These are phyloP conservation scores for Drosophila aff. DNA, from an alignment of 1,140 invertebrate species.

Conservation along the genomic window DNA sequence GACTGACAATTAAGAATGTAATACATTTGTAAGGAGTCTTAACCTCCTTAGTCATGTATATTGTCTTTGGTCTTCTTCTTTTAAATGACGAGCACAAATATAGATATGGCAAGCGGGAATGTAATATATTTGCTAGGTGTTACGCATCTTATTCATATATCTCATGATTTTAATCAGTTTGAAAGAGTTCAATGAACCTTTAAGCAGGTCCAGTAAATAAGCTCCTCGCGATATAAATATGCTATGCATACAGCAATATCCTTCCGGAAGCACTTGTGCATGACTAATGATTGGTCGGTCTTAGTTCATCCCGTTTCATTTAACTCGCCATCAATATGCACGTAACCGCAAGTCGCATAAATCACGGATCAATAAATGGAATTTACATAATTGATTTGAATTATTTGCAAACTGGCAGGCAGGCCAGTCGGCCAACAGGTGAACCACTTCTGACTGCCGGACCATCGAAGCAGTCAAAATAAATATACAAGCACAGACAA, in stretches of 20 bases:
- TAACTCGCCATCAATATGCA: constrained; percentile 34
- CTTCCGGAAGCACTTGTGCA: constrained; percentile 17
- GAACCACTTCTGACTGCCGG: constrained; percentile 23
- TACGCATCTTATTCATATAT: background rate
- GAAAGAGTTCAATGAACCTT: background rate
- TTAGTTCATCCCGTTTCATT: constrained; percentile 25
- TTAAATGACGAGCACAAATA: background rate
- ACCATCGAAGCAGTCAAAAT: constrained; percentile 21
- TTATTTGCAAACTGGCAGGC: constrained; percentile 31
- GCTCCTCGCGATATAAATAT: background rate
- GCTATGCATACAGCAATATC: background rate
- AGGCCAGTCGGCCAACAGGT: constrained; percentile 16
- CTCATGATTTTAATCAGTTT: background rate
- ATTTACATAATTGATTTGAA: constrained; percentile 72
- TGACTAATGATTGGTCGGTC: background rate
- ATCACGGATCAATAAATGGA: constrained; percentile 40
- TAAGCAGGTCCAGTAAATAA: background rate
- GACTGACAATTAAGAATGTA: background rate
- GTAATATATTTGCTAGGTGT: background rate
- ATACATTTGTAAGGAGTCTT: background rate
- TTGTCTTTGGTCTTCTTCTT: background rate
- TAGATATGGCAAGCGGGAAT: too few species aligned
- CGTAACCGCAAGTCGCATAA: constrained; percentile 34
- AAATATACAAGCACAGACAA: constrained; percentile 38
- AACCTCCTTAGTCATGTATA: background rate